Percentiles rank a stretch among this genome's conserved stretches.
Evolutionary conservation across 1,140 invertebrate genomes (phyloP).

Genomic region (Caenorhabditis inopinata): DNA sequence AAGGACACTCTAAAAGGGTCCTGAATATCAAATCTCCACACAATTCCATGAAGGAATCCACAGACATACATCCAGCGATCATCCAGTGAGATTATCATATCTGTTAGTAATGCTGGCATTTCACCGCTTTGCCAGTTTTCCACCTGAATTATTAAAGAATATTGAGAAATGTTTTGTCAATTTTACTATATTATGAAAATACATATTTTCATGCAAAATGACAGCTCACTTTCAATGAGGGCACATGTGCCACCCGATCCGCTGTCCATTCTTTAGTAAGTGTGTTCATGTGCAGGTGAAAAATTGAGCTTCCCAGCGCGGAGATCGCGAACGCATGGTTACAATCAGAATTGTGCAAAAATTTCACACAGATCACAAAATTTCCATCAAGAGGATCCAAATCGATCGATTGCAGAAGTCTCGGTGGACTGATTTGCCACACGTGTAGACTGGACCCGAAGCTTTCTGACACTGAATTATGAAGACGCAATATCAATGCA

Average conservation of each 20-base stretch:
- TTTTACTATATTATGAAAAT: neutral
- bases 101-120: constrained; percentile 41
- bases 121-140: constrained; percentile 34
- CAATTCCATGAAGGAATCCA: constrained; percentile 38
- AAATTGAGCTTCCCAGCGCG: constrained; percentile 42
- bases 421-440: constrained; percentile 40
- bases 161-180: neutral
- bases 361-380: constrained; percentile 25
- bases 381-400: constrained; percentile 35
- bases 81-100: constrained; percentile 48
- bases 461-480: constrained; percentile 38
- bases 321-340: constrained; percentile 46
- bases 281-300: constrained; percentile 39
- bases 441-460: constrained; percentile 41
- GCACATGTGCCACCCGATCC: constrained; percentile 26
- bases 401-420: constrained; percentile 38
- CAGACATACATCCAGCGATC: constrained; percentile 41
- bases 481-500: neutral
- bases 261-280: constrained; percentile 18
- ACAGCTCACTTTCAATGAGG: neutral
- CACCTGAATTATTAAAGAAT: neutral
- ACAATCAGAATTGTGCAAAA: constrained; percentile 47
- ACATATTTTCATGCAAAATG: too few relatives aligned
- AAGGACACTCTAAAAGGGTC: constrained; percentile 42
- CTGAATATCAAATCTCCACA: constrained; percentile 45